These are phyloP conservation scores for Picathartes gymnocephalus DNA, from an alignment of 2,113 vertebrate species.

Conservation along the genomic window DNA sequence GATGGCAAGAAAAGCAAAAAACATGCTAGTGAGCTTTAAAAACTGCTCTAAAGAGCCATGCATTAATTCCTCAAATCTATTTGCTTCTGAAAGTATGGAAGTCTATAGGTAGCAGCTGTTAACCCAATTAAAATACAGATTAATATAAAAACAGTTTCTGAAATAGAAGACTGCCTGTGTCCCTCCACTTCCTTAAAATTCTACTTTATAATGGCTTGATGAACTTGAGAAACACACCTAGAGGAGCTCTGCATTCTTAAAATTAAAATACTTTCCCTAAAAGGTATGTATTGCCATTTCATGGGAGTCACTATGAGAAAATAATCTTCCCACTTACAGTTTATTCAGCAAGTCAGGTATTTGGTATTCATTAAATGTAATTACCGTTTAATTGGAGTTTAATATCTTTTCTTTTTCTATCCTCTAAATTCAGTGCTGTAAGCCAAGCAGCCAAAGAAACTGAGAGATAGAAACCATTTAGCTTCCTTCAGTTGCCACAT, in stretches of 20 bases:
- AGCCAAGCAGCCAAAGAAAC: slow-evolving; percentile 12
- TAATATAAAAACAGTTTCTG: slow-evolving; percentile 74
- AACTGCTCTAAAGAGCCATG: slow-evolving; percentile 14
- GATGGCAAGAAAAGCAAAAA: slow-evolving; percentile 7
- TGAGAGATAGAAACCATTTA: not conserved
- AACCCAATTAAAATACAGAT: slow-evolving; percentile 75
- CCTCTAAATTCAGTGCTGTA: not conserved
- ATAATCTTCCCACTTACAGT: slow-evolving; percentile 74
- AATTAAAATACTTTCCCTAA: slow-evolving; percentile 81
- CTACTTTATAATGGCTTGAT: slow-evolving; percentile 75
- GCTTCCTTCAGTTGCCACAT: not conserved
- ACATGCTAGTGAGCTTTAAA: slow-evolving; percentile 52
- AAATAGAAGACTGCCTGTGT: slow-evolving; percentile 66
- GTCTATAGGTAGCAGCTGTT: slow-evolving; percentile 72
- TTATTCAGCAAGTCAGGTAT: slow-evolving; percentile 77
- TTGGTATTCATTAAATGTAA: slow-evolving; percentile 81
- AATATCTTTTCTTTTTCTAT: slow-evolving; percentile 41
- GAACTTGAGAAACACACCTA: slow-evolving; percentile 76
- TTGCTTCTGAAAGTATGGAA: slow-evolving; percentile 63
- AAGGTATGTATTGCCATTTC: slow-evolving; percentile 78
- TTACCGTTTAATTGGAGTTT: slow-evolving; percentile 82
- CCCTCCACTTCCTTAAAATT: slow-evolving; percentile 71
- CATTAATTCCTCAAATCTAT: slow-evolving; percentile 61
- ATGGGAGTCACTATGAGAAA: slow-evolving; percentile 71
- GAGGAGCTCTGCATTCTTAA: slow-evolving; percentile 69